Conservation (phyloP, 2,888 invertebrate genomes). For the Carterocephalus palaemon region DNA sequence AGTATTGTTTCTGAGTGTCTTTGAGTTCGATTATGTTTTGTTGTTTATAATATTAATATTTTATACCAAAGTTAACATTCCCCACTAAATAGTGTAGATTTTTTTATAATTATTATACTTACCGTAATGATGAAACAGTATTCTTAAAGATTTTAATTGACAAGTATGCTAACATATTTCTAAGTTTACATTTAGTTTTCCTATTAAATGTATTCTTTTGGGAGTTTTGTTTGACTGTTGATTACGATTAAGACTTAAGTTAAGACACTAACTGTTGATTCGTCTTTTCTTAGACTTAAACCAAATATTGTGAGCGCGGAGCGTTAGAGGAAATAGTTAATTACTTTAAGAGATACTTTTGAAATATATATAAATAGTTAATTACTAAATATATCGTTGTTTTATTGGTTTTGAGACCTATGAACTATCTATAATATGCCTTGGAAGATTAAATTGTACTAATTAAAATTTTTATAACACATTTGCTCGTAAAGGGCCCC, state of each 20-base stretch:
- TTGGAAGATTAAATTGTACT: no score
- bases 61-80: constrained; percentile 88
- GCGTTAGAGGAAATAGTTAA: constrained; percentile 72
- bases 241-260: constrained; percentile 56
- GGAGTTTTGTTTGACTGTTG: constrained; percentile 67
- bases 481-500: no score
- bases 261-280: constrained; percentile 70
- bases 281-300: constrained; percentile 73
- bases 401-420: constrained; percentile 34
- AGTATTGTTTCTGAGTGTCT: constrained; percentile 69
- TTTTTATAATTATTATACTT: constrained; percentile 46
- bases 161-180: constrained; percentile 53
- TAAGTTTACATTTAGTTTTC: constrained; percentile 65
- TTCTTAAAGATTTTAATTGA: constrained; percentile 52
- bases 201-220: constrained; percentile 65
- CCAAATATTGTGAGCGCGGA: constrained; percentile 76
- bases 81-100: constrained; percentile 78
- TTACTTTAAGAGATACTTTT: constrained; percentile 76
- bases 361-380: constrained; percentile 78
- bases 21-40: constrained; percentile 73
- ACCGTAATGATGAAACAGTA: constrained; percentile 50
- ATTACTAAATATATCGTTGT: constrained; percentile 48
- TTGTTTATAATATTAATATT: constrained; percentile 75
- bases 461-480: no score
- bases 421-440: neutral